A percentile compares a stretch with the other conserved stretches of the same genome.
phyloP scores from a whole-genome alignment of 1,140 invertebrate species.

The Drosophila sechellia region DNA sequence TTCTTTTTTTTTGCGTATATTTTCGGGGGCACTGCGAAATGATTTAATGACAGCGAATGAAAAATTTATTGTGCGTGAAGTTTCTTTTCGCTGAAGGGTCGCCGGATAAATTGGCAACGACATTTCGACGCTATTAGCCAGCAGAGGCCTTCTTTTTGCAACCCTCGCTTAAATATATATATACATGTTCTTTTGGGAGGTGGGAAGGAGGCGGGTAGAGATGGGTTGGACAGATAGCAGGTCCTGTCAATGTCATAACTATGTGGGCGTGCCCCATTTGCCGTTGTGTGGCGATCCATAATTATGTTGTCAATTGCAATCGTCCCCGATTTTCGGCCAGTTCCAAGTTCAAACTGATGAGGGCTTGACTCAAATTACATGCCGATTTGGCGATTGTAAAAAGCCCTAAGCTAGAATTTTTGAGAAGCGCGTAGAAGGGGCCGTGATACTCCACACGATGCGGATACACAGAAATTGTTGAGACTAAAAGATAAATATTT shows the following conservation, averaged over 20 bases:
- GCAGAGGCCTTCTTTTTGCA: conserved; percentile 35
- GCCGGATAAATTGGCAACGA: conserved; percentile 65
- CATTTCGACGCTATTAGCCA: conserved; percentile 58
- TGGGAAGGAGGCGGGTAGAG: neutral
- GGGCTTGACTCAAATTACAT: conserved; percentile 32
- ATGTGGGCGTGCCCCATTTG: conserved; percentile 62
- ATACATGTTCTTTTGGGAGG: neutral
- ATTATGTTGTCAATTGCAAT: conserved; percentile 78
- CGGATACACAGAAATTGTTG: no score
- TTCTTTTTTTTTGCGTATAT: conserved; percentile 6
- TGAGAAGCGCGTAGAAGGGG: conserved; percentile 14
- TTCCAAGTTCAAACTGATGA: conserved; percentile 18
- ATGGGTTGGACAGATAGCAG: conserved; percentile 21
- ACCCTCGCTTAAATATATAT: conserved; percentile 25
- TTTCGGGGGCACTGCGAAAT: conserved; percentile 37
- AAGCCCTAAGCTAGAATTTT: no score
- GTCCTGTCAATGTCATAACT: conserved; percentile 77
- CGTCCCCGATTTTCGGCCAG: conserved; percentile 38
- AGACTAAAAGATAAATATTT: no score
- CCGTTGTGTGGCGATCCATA: conserved; percentile 59
- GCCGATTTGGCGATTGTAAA: no score
- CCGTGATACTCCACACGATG: no score
- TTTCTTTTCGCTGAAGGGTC: conserved; percentile 53
- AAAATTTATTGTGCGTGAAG: conserved; percentile 79
- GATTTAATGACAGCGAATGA: conserved; percentile 76